A percentile compares a stretch with the other conserved stretches of the same genome.
Evolutionary conservation across 2,113 vertebrate species (phyloP).

Genomic region (Nestor notabilis): DNA sequence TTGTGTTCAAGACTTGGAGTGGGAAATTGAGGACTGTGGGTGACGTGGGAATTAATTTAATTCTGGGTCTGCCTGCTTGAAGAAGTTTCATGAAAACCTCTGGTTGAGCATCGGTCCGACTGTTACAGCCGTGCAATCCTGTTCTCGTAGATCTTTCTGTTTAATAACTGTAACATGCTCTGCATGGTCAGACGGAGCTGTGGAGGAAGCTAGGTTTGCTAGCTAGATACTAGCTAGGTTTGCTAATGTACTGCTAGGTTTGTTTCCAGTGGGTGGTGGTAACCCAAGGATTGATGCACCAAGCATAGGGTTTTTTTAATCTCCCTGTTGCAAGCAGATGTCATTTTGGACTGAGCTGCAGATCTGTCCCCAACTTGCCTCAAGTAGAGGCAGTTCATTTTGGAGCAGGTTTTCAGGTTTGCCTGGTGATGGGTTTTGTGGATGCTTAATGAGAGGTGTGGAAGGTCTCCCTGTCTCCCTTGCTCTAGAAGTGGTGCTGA

Average conservation of each 20-base stretch:
- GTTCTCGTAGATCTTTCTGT: background rate
- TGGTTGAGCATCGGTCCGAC: fast-evolving
- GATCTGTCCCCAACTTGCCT: background rate
- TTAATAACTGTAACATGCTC: background rate
- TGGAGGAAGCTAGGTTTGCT: background rate
- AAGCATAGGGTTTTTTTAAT: background rate
- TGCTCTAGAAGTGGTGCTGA: background rate
- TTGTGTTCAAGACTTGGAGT: background rate
- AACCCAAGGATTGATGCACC: fast-evolving
- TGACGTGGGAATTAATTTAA: background rate
- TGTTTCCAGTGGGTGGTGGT: background rate
- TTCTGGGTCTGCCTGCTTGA: background rate
- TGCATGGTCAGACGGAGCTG: fast-evolving
- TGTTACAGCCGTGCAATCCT: background rate
- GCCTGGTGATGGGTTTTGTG: background rate
- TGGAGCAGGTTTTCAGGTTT: background rate
- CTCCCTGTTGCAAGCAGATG: background rate
- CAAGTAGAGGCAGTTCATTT: background rate
- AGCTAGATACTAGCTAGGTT: too few species aligned
- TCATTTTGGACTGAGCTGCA: background rate
- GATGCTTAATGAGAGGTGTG: background rate
- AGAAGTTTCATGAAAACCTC: background rate
- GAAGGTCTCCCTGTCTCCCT: background rate
- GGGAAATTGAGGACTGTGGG: background rate
- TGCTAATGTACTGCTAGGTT: background rate